Conservation (phyloP, 1,140 invertebrate species). For the Neodiprion lecontei region DNA sequence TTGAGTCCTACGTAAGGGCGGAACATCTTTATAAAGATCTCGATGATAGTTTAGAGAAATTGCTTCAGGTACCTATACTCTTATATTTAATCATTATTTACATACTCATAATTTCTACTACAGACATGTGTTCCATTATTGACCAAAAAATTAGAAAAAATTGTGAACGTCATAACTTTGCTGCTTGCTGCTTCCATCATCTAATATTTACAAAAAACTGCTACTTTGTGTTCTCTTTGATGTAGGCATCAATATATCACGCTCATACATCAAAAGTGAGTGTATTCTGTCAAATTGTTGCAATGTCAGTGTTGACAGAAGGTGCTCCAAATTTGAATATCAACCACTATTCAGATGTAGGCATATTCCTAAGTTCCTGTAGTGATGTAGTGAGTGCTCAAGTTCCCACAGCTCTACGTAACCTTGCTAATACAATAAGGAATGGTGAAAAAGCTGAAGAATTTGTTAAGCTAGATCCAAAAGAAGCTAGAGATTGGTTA, state of each 20-base stretch:
- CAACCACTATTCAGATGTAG: conserved; percentile 70
- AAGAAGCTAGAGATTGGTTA: conserved; percentile 67
- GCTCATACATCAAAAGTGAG: conserved; percentile 53
- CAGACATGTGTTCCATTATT: no score
- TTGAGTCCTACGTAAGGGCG: conserved; percentile 35
- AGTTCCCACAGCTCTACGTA: conserved; percentile 64
- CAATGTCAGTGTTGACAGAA: conserved; percentile 62
- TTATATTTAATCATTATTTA: no score
- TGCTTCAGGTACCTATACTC: conserved; percentile 23
- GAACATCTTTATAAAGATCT: conserved; percentile 52
- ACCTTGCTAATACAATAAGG: conserved; percentile 63
- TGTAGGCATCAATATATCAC: conserved; percentile 47
- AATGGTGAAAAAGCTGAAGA: conserved; percentile 58
- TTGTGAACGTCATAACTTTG: not conserved
- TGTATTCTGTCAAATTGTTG: conserved; percentile 63
- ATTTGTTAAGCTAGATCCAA: conserved; percentile 63
- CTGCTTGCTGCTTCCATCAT: not conserved
- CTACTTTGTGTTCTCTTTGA: not conserved
- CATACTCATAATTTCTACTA: no score
- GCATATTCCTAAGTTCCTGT: conserved; percentile 69
- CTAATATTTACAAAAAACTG: conserved; percentile 3
- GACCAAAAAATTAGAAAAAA: no score
- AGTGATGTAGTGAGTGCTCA: conserved; percentile 74
- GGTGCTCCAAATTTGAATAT: conserved; percentile 62
- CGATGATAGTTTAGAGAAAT: conserved; percentile 26